Conservation (phyloP, 2,888 invertebrate species). For the Tinea trinotella region DNA sequence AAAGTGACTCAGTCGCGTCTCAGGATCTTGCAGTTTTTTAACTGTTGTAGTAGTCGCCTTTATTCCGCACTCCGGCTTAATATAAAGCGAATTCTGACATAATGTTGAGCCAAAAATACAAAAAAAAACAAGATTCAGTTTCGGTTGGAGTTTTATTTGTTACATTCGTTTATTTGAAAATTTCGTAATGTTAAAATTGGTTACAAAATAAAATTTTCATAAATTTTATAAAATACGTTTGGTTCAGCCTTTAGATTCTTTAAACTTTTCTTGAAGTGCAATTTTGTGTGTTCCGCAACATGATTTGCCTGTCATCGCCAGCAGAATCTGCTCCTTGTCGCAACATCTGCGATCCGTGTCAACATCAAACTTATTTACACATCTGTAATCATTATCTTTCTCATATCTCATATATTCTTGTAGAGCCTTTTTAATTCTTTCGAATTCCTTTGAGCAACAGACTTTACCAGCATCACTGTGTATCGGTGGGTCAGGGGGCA, state of each 20-base stretch:
- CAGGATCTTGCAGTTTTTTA: too few relatives aligned
- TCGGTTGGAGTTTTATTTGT: too few relatives aligned
- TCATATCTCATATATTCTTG: constrained; percentile 52
- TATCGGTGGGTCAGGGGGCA: constrained; percentile 45
- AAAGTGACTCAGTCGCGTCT: too few relatives aligned
- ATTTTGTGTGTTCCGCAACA: constrained; percentile 60
- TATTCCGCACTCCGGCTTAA: too few relatives aligned
- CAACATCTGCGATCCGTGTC: constrained; percentile 60
- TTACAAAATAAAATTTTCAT: constrained; percentile 65
- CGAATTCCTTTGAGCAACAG: constrained; percentile 61
- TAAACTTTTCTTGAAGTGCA: constrained; percentile 49
- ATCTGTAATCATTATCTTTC: constrained; percentile 51
- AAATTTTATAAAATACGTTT: neutral
- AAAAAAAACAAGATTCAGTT: too few relatives aligned
- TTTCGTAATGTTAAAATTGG: constrained; percentile 29
- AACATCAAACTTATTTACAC: constrained; percentile 51
- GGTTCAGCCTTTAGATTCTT: constrained; percentile 34
- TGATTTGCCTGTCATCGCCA: constrained; percentile 44
- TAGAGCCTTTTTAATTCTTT: constrained; percentile 57
- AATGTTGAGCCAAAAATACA: too few relatives aligned
- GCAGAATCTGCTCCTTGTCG: constrained; percentile 51
- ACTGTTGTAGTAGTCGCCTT: too few relatives aligned
- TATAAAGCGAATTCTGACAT: too few relatives aligned
- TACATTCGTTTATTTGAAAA: too few relatives aligned
- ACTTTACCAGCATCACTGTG: constrained; percentile 57